Conservation (phyloP, 2,113 vertebrate genomes). For the Leptobrachium leishanense region DNA sequence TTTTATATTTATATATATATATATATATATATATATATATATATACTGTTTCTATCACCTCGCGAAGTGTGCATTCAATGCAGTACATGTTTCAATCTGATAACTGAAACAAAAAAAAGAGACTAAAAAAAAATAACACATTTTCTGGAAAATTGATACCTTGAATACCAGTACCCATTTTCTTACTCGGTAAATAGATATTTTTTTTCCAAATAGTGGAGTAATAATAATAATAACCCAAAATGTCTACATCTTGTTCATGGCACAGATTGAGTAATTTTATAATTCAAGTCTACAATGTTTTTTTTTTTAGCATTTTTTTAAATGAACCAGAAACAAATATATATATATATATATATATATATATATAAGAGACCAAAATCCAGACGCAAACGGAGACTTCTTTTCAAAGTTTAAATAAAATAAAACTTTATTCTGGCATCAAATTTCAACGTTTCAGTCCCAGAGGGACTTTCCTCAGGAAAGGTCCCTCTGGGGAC, state of each 20-base stretch:
- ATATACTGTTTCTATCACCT: not conserved
- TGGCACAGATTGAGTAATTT: not conserved
- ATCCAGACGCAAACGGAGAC: too few species aligned
- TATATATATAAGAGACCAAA: too few species aligned
- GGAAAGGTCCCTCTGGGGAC: too few species aligned
- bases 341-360: too few species aligned
- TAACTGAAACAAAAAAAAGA: not conserved
- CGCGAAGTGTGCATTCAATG: too few species aligned
- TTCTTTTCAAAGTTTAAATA: too few species aligned
- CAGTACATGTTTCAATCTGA: not conserved
- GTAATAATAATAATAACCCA: conserved; percentile 13
- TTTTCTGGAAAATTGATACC: conserved; percentile 1
- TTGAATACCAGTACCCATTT: not conserved
- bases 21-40: not conserved
- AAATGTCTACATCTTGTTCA: conserved; percentile 16
- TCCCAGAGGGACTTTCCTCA: too few species aligned
- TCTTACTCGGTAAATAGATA: conserved; percentile 13
- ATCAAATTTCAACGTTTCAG: too few species aligned
- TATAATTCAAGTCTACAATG: not conserved
- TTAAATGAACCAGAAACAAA: too few species aligned
- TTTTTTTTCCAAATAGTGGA: not conserved
- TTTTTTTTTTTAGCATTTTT: not conserved
- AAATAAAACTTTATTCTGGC: too few species aligned
- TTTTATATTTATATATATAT: not conserved
- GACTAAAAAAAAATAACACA: not conserved